Evolutionary conservation across 2,113 vertebrate genomes (phyloP).

Genomic region (Rattus norvegicus): DNA sequence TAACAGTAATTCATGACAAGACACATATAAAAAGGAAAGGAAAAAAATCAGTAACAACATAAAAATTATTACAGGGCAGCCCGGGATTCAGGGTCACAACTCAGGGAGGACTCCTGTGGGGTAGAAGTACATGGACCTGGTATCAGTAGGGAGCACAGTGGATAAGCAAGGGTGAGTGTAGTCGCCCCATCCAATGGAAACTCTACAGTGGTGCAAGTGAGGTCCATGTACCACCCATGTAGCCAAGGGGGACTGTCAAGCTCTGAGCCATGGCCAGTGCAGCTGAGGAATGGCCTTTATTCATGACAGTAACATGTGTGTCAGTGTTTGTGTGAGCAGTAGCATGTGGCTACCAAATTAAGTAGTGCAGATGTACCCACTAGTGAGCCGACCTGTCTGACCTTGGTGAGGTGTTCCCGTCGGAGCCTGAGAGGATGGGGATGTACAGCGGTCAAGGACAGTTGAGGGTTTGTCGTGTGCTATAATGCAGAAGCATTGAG

Average conservation of each 20-base stretch:
- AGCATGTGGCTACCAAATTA: background rate
- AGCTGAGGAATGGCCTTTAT: background rate
- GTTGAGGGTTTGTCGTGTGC: background rate
- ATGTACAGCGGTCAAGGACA: background rate
- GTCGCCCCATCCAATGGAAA: background rate
- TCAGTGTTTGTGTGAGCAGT: background rate
- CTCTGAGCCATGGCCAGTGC: background rate
- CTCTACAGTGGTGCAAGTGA: background rate
- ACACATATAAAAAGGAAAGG: background rate
- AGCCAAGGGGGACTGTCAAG: background rate
- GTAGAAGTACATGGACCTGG: background rate
- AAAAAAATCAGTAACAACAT: background rate
- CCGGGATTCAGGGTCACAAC: background rate
- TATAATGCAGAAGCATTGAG: background rate
- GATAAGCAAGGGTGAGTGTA: background rate
- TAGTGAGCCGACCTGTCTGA: background rate
- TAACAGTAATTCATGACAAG: slow-evolving; percentile 21
- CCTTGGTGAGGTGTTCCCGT: background rate
- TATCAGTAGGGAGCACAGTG: background rate
- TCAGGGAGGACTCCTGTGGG: background rate
- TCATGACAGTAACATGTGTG: background rate
- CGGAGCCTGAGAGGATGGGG: background rate
- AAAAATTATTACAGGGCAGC: background rate
- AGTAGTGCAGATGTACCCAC: background rate
- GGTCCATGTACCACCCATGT: accelerated